Evolutionary conservation across 2,888 invertebrate species (phyloP), one percentile per base, ranked within the genome.

Genomic region (Endomychus coccineus): DNA sequence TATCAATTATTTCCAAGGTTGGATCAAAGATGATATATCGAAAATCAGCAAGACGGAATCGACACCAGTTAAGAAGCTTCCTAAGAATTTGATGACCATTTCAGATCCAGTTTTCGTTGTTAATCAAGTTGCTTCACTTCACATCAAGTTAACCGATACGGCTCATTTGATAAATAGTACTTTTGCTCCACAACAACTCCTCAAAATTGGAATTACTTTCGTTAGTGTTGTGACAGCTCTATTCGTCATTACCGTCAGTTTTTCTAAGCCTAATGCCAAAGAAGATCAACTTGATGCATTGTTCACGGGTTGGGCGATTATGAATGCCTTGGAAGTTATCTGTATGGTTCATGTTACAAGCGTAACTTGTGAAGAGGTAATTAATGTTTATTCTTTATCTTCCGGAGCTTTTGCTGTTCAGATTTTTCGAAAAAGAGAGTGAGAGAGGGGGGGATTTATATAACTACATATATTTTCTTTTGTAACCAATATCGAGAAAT

Each of bases 351-450:
- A 54, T 44, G 48, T 55, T 9, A 54, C 54, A 2, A 54, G 52
- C 25, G 43, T 48, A 14, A 51, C 56, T 30, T 52, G 58, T 31
- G 53, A 56, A 29, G 55, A 57, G 46, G 58, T 58, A 44, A 44
- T n/a, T n/a, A n/a, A n/a, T n/a, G n/a, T n/a, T n/a, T n/a, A 36
- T n/a, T n/a, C 27, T 27, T 12, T 24, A 16, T 16, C 16, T 11
- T 17, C 17, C 28, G 31, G 28, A 42, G 36, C 36, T 31, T 27
- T 40, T 32, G 36, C 34, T n/a, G n/a, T n/a, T n/a, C n/a, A n/a
- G n/a, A n/a, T n/a, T n/a, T n/a, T n/a, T n/a, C n/a, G n/a, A n/a
- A n/a, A n/a, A n/a, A n/a, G n/a, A n/a, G n/a, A n/a, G n/a, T n/a
- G n/a, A n/a, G n/a, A n/a, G n/a, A n/a, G n/a, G n/a, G n/a, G n/a